Evolutionary conservation across 1,140 invertebrate genomes (phyloP).

Genomic region (Drosophila sproati): DNA sequence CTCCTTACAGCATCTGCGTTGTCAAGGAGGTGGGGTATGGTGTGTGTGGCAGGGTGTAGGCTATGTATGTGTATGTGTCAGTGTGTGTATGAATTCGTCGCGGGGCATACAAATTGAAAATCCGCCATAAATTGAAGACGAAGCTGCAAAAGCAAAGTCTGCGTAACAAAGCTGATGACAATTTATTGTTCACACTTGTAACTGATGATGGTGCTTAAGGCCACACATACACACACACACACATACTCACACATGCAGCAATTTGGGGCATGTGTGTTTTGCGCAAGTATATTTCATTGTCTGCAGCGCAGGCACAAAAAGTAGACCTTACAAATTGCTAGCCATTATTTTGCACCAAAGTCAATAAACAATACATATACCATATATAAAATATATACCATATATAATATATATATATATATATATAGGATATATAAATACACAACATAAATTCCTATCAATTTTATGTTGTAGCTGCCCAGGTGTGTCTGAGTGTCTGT

Average conservation of each 20-base stretch:
- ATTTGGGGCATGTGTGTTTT: conserved; percentile 63
- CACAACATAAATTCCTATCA: conserved; percentile 44
- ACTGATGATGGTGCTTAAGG: conserved; percentile 80
- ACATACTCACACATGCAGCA: conserved; percentile 37
- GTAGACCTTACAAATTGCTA: conserved; percentile 74
- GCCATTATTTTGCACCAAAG: conserved; percentile 74
- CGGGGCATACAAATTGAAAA: conserved; percentile 66
- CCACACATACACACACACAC: conserved; percentile 38
- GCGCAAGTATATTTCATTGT: conserved; percentile 75
- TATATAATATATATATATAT: conserved; percentile 15
- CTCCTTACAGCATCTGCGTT: conserved; percentile 60
- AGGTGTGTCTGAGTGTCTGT: conserved; percentile 37
- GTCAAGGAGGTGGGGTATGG: conserved; percentile 7
- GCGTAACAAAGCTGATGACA: conserved; percentile 72
- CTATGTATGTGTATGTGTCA: conserved; percentile 11
- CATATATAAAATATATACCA: conserved; percentile 17
- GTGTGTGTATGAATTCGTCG: conserved; percentile 34
- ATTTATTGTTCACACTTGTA: conserved; percentile 83
- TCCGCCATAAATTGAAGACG: conserved; percentile 58
- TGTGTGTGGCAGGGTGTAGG: neutral
- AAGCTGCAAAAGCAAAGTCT: conserved; percentile 69
- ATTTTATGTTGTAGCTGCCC: conserved; percentile 25
- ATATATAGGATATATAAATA: conserved; percentile 5
- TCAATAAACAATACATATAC: conserved; percentile 60
- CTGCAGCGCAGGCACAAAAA: conserved; percentile 43